These are phyloP conservation scores for Hirundo rustica DNA, from an alignment of 2,797 vertebrate species.

Conservation along the genomic window DNA sequence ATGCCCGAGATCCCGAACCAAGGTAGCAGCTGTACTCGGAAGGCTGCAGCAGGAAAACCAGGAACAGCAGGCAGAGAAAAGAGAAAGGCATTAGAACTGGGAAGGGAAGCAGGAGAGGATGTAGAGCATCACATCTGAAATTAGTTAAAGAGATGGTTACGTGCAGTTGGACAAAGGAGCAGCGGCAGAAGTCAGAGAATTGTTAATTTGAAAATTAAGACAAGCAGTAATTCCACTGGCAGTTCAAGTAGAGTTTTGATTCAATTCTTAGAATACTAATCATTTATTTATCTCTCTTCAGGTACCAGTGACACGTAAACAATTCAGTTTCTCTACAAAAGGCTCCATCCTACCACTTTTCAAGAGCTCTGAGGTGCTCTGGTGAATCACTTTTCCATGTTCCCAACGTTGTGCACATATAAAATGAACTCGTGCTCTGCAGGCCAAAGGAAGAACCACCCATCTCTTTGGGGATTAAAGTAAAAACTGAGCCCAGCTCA, in stretches of 20 bases:
- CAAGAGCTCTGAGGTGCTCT: background rate
- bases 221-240: background rate
- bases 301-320: background rate
- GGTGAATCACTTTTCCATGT: background rate
- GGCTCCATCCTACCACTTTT: background rate
- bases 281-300: background rate
- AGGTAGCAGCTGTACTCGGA: constrained; percentile 87
- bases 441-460: background rate
- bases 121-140: background rate
- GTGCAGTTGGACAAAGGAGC: constrained; percentile 21
- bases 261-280: background rate
- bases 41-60: constrained; percentile 73
- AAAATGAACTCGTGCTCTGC: fast-evolving
- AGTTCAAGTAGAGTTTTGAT: background rate
- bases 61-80: constrained; percentile 48
- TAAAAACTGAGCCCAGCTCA: background rate
- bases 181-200: background rate
- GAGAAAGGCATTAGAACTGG: constrained; percentile 51
- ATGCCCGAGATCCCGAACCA: constrained; percentile 88
- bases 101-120: background rate
- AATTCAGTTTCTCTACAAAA: background rate
- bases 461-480: background rate
- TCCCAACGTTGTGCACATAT: background rate
- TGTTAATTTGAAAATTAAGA: background rate
- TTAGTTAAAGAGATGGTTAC: background rate